Conservation (phyloP, 2,888 invertebrate genomes). For the Furcula furcula region DNA sequence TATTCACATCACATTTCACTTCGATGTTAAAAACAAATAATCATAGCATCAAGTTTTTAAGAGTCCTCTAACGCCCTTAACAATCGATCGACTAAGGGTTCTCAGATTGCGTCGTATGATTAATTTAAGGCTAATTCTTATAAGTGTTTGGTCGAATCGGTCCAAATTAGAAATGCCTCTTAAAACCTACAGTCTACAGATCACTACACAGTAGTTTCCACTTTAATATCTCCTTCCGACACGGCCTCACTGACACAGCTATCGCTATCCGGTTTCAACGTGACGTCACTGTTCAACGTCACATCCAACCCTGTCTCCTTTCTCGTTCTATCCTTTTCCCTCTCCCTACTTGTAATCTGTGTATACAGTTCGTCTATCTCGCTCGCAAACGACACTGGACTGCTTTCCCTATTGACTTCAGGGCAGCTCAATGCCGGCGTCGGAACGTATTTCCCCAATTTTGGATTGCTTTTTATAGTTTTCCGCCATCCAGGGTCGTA, state of each 20-base stretch:
- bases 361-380: slow-evolving; percentile 87
- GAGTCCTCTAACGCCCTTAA: too few relatives aligned
- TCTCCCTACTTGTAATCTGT: slow-evolving; percentile 81
- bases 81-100: too few relatives aligned
- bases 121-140: too few relatives aligned
- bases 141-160: too few relatives aligned
- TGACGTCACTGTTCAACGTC: slow-evolving; percentile 71
- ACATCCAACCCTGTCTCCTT: slow-evolving; percentile 59
- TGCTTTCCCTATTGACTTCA: slow-evolving; percentile 66
- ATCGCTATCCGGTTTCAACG: slow-evolving; percentile 72
- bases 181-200: too few relatives aligned
- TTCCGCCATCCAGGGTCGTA: slow-evolving; percentile 80
- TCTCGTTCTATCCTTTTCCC: slow-evolving; percentile 55
- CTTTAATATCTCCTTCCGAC: slow-evolving; percentile 61
- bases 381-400: slow-evolving; percentile 73
- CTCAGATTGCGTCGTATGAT: too few relatives aligned
- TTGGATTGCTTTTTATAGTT: slow-evolving; percentile 67
- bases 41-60: too few relatives aligned
- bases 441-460: slow-evolving; percentile 65
- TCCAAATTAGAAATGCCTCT: slow-evolving; percentile 6
- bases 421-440: slow-evolving; percentile 72
- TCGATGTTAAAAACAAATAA: too few relatives aligned
- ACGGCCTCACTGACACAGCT: slow-evolving; percentile 75
- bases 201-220: slow-evolving; percentile 63
- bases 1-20: too few relatives aligned